Evolutionary conservation across 2,797 vertebrate genomes (phyloP), one percentile per base, ranked within the genome.

Genomic region (Scarus forsteni): DNA sequence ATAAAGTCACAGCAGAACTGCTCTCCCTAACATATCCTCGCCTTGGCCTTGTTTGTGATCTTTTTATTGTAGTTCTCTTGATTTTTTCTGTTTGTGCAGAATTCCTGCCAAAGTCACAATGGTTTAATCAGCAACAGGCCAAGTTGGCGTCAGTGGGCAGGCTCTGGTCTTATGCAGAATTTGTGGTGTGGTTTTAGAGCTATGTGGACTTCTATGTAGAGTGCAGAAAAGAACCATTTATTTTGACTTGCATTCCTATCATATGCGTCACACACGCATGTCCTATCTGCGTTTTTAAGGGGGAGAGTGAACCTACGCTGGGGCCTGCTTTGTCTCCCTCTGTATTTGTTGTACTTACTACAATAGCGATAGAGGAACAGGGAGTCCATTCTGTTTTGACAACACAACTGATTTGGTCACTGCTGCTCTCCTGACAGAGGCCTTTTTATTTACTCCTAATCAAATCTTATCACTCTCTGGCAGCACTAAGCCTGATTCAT

Each of bases 141-240:
- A 76, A 75, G 78, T 78, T 86, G 88, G 89, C 89, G 80, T 92
- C 91, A 90, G 88, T 81, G 86, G 87, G 85, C 79, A 79, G 70
- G 79, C 88, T 81, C 79, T 86, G 83, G 80, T 89, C 85, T 88
- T 82, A 56, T 84, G 76, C 73, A 85, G 88, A 81, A 75, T 81
- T 83, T 91, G 87, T 84, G 91, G 89, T 93, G 90, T 91, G 83
- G 85, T 90, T 90, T 27, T 71, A 73, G 70, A 79, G 59, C 79
- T 84, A 39, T 86, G 73, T 70, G 79, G 85, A 84, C 82, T 62
- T 74, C 66, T 27, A 27, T 27, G 27, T 27, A 56, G 68, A 74
- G 82, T 75, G 73, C 82, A 81, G 77, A 86, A 85, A 86, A 84
- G 63, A 88, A 80, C 68, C 55, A 73, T 87, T 89, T 89, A 87